Evolutionary conservation across 2,888 invertebrate species (phyloP), one percentile per base, ranked within the genome.

Genomic region (Agonopterix heracliana): DNA sequence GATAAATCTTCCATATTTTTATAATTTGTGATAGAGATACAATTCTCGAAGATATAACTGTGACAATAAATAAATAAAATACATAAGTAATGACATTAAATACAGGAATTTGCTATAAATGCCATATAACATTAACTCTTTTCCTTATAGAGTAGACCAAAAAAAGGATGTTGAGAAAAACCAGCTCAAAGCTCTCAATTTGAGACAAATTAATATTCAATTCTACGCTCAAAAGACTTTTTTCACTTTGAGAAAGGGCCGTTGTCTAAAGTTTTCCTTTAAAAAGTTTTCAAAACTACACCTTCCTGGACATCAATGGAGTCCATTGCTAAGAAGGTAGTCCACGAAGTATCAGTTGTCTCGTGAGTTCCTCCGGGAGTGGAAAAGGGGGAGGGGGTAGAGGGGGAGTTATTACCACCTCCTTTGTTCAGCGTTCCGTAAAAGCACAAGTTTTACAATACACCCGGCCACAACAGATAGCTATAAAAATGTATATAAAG

Each of bases 231-330:
- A 40, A 45, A 44, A 44, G 38, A 48, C 17, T 47, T 41, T 41
- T n/a, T 38, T 41, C 12, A 7, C 1, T 14, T 9, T 44, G 35
- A 35, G 42, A 14, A n/a, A 35, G 49, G 48, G 52, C 48, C 48
- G 50, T 54, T 54, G 54, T 51, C 63, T 47, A 52, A 80, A 78
- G 74, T 78, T 78, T 78, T 58, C 54, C 66, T 72, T 76, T 75
- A 66, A 72, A 72, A 76, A 78, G 71, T 69, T 74, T 71, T 64
- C 62, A 59, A 71, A 77, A 77, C 75, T 72, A 69, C 71, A 76
- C 79, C 71, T 74, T 72, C 65, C 60, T 74, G 74, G 74, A 75
- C 78, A 68, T 78, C 79, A 81, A 78, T 78, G 76, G 75, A 76
- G 72, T 55, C 66, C 68, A 65, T 71, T 72, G 64, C 61, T 66